phyloP scores from a whole-genome alignment of 1,140 invertebrate genomes.

The Meloidogyne chitwoodi region DNA sequence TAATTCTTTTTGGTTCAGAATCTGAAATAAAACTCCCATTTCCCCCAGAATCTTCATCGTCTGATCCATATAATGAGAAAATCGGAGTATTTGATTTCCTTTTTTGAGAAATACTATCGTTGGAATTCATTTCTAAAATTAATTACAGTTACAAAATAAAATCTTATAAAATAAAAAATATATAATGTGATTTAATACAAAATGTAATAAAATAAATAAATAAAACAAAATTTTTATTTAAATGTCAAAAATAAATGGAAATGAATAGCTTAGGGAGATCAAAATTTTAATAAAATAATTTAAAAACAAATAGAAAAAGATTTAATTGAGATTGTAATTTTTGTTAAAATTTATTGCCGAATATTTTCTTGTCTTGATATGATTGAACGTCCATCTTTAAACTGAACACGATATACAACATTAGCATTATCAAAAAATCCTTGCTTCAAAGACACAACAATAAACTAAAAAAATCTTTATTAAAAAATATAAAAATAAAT shows the following conservation, averaged over 20 bases:
- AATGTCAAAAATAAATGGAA: neutral
- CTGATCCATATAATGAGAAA: slow-evolving; percentile 15
- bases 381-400: slow-evolving; percentile 89
- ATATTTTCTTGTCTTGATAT: slow-evolving; percentile 30
- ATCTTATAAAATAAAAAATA: neutral
- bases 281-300: neutral
- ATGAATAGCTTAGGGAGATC: neutral
- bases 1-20: neutral
- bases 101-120: slow-evolving; percentile 3
- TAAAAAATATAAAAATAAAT: neutral
- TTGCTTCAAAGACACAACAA: slow-evolving; percentile 96
- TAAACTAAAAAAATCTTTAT: slow-evolving; percentile 71
- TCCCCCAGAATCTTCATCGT: neutral
- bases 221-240: neutral
- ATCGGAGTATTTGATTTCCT: slow-evolving; percentile 6
- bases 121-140: neutral
- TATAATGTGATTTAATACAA: neutral
- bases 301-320: neutral
- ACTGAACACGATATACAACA: slow-evolving; percentile 88
- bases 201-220: neutral
- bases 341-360: neutral
- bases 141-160: neutral
- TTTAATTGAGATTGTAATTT: no score
- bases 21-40: neutral
- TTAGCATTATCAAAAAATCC: slow-evolving; percentile 99